Conservation (phyloP, 2,888 invertebrate genomes). For the Margaritifera margaritifera region DNA sequence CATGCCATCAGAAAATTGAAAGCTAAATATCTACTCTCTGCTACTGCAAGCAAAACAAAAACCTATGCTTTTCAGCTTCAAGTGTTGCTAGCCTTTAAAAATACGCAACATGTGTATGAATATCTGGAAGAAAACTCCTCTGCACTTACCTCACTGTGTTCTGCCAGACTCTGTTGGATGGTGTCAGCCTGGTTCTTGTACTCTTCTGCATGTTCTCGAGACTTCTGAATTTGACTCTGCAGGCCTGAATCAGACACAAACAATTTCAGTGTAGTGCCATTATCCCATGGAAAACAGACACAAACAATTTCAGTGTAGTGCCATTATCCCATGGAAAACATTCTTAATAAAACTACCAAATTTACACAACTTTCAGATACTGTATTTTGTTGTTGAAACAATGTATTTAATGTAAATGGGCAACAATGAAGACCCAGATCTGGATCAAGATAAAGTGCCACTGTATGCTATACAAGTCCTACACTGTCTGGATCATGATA, state of each 20-base stretch:
- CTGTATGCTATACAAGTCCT: too few species aligned
- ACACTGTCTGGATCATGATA: too few species aligned
- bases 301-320: neutral
- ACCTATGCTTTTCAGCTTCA: too few species aligned
- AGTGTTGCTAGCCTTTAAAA: neutral
- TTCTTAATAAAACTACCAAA: too few species aligned
- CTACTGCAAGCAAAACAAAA: too few species aligned
- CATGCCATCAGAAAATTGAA: too few species aligned
- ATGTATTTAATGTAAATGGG: too few species aligned
- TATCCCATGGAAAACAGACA: neutral
- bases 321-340: neutral
- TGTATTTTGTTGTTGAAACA: too few species aligned
- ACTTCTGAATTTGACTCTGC: conserved; percentile 79
- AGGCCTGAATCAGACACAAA: conserved; percentile 6
- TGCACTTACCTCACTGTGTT: conserved; percentile 64
- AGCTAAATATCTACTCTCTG: too few species aligned
- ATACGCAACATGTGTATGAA: conserved; percentile 1
- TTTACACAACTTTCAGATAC: too few species aligned
- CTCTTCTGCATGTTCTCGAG: conserved; percentile 86
- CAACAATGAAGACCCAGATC: too few species aligned
- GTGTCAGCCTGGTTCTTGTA: conserved; percentile 88
- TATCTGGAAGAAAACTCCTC: conserved; percentile 1
- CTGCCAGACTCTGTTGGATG: conserved; percentile 74
- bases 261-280: neutral
- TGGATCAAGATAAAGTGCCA: too few species aligned